Evolutionary conservation across 2,113 vertebrate species (phyloP).

Genomic region (Gambusia holbrooki): DNA sequence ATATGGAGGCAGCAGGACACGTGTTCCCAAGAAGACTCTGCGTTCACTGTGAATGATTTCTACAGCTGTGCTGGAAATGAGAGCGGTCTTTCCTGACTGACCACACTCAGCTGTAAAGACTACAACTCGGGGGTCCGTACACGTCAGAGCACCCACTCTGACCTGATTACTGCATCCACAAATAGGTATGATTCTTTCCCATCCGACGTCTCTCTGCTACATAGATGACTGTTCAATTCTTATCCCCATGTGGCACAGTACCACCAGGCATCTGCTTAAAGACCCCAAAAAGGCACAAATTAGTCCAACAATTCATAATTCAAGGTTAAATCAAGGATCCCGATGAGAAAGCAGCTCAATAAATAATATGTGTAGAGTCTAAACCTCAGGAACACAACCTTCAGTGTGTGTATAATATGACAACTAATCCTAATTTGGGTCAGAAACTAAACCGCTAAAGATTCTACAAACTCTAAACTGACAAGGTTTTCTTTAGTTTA

Average conservation of each 20-base stretch:
- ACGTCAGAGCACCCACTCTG: conserved; percentile 4
- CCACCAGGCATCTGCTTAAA: background rate
- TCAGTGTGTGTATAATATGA: too few species aligned
- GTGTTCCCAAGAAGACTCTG: too few species aligned
- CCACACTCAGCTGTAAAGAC: background rate
- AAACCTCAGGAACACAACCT: too few species aligned
- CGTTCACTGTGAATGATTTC: too few species aligned
- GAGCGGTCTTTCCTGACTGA: background rate
- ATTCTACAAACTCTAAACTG: too few species aligned
- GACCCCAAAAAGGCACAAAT: background rate
- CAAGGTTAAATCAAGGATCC: background rate
- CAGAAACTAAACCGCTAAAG: too few species aligned
- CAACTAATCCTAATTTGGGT: too few species aligned
- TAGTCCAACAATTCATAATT: background rate
- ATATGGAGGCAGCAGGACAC: too few species aligned
- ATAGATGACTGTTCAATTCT: conserved; percentile 25
- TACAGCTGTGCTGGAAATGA: background rate
- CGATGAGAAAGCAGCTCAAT: too few species aligned
- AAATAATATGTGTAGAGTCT: too few species aligned
- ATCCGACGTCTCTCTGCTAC: background rate
- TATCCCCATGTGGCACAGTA: background rate
- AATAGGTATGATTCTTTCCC: background rate
- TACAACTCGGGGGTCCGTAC: background rate
- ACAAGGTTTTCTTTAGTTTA: too few species aligned
- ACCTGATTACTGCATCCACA: conserved; percentile 7